A percentile compares a stretch with the other conserved stretches of the same genome.
These are phyloP conservation scores for Andrena flavipes DNA, from an alignment of 2,888 invertebrate species.

Conservation along the genomic window DNA sequence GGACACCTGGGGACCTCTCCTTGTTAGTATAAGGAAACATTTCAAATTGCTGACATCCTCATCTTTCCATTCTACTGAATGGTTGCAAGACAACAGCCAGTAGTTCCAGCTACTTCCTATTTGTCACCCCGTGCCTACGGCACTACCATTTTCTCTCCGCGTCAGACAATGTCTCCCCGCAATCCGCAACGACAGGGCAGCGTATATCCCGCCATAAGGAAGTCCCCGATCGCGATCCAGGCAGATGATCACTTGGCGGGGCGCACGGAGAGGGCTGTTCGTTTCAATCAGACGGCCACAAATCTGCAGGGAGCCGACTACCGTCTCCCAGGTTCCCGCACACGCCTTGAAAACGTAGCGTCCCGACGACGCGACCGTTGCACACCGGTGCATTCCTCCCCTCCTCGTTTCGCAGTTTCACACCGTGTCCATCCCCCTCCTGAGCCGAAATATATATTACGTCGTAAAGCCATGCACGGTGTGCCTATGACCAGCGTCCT, in stretches of 20 bases:
- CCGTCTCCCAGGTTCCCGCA: constrained; percentile 63
- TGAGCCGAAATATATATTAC: constrained; percentile 57
- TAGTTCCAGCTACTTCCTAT: background rate
- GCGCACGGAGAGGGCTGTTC: constrained; percentile 74
- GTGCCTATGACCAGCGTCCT: constrained; percentile 10
- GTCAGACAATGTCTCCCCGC: background rate
- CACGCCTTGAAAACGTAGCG: constrained; percentile 40
- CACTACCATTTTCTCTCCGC: background rate
- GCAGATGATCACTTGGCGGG: constrained; percentile 52
- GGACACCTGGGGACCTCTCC: too few species aligned
- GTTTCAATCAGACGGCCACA: constrained; percentile 81
- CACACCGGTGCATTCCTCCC: background rate
- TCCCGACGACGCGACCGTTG: constrained; percentile 7
- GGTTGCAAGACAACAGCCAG: background rate
- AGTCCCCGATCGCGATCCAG: constrained; percentile 51
- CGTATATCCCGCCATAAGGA: constrained; percentile 63
- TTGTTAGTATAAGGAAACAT: background rate
- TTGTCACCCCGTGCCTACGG: constrained; percentile 15
- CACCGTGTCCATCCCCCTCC: background rate
- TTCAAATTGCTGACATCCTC: too few species aligned
- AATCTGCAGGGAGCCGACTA: constrained; percentile 75
- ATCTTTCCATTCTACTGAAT: too few species aligned
- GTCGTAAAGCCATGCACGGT: constrained; percentile 46
- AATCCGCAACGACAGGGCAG: constrained; percentile 40
- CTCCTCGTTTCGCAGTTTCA: constrained; percentile 27